These are phyloP conservation scores for Enteromius mattozi DNA, from an alignment of 2,797 vertebrate genomes.

Conservation along the genomic window DNA sequence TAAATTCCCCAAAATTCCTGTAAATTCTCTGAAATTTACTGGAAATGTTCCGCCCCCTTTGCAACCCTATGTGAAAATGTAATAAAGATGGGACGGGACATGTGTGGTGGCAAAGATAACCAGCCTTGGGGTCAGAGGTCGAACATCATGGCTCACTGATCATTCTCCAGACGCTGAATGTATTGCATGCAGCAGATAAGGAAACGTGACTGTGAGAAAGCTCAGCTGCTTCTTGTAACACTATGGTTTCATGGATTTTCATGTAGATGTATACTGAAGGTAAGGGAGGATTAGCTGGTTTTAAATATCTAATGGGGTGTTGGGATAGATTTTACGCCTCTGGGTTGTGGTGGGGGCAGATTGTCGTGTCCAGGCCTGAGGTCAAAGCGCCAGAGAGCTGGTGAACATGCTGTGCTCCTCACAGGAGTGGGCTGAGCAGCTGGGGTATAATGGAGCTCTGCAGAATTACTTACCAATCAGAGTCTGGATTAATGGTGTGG, in stretches of 20 bases:
- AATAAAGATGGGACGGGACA: constrained; percentile 42
- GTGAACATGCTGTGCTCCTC: constrained; percentile 19
- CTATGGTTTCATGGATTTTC: constrained; percentile 38
- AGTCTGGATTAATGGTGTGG: constrained; percentile 29
- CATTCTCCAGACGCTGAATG: constrained; percentile 9
- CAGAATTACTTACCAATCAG: constrained; percentile 37
- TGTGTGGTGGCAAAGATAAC: constrained; percentile 55
- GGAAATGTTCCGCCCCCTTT: too few relatives aligned
- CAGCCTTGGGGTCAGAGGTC: constrained; percentile 55
- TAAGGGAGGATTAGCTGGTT: constrained; percentile 33
- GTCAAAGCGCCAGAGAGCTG: constrained; percentile 10
- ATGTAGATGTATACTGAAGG: constrained; percentile 28
- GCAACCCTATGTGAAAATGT: not conserved
- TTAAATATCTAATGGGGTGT: constrained; percentile 11
- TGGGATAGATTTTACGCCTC: constrained; percentile 37
- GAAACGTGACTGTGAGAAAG: not conserved
- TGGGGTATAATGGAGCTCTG: constrained; percentile 38
- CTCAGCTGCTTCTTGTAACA: constrained; percentile 23
- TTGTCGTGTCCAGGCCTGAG: constrained; percentile 32
- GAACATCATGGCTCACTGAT: constrained; percentile 43
- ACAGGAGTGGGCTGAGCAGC: constrained; percentile 4
- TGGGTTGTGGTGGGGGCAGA: constrained; percentile 21
- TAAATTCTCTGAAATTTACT: too few relatives aligned
- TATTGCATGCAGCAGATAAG: constrained; percentile 44
- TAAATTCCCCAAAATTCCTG: too few relatives aligned